Percentiles rank a stretch among this genome's conserved stretches.
Conservation (phyloP, 2,888 invertebrate species). For the Orchesellides sinensis region DNA sequence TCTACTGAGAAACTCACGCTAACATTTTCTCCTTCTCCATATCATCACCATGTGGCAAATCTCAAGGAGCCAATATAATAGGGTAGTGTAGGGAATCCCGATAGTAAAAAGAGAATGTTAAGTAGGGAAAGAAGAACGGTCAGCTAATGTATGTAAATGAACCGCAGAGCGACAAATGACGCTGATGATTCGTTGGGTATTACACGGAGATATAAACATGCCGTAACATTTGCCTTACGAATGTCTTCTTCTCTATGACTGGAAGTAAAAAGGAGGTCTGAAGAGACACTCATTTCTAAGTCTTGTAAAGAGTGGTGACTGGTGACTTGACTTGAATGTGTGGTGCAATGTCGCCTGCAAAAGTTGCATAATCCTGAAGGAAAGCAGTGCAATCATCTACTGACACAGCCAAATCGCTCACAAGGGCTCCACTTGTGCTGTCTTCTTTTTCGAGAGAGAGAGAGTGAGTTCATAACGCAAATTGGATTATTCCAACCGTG, state of each 20-base stretch:
- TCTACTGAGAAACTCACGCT: too few relatives aligned
- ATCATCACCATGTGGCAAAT: too few relatives aligned
- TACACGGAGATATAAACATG: not conserved
- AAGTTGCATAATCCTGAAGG: conserved; percentile 19
- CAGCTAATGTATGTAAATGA: too few relatives aligned
- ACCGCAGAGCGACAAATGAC: too few relatives aligned
- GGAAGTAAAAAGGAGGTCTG: not conserved
- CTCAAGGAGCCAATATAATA: too few relatives aligned
- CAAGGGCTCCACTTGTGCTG: conserved; percentile 38
- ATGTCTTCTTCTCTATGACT: not conserved
- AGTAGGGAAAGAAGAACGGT: too few relatives aligned
- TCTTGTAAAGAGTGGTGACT: not conserved
- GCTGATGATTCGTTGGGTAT: too few relatives aligned
- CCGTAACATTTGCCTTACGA: not conserved
- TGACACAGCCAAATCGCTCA: conserved; percentile 53
- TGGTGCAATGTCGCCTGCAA: not conserved
- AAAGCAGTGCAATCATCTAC: conserved; percentile 45
- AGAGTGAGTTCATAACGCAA: conserved; percentile 49
- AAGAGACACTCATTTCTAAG: not conserved
- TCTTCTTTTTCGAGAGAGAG: not conserved
- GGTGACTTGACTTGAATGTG: too few relatives aligned
- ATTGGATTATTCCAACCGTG: conserved; percentile 59
- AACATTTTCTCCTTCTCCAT: too few relatives aligned
- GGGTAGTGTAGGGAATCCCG: too few relatives aligned
- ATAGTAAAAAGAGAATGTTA: too few relatives aligned